Evolutionary conservation across 2,113 vertebrate species (phyloP).

Genomic region (Caretta caretta): DNA sequence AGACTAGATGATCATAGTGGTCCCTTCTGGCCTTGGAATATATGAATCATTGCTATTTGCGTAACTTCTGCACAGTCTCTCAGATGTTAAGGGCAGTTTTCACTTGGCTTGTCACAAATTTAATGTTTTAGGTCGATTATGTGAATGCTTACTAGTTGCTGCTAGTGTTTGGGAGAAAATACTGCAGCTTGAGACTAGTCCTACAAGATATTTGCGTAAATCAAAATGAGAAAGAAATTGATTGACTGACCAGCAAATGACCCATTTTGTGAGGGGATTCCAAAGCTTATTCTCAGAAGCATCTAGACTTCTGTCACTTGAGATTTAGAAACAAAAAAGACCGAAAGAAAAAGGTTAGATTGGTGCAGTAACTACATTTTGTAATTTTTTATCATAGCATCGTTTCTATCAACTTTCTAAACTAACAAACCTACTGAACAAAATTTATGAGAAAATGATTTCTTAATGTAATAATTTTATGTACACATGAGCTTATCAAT

Average conservation of each 20-base stretch:
- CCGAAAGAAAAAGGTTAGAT: not conserved
- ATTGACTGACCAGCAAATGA: not conserved
- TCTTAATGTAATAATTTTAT: not conserved
- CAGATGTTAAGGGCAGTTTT: not conserved
- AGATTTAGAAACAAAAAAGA: too few species aligned
- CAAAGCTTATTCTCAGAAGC: not conserved
- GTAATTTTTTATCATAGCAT: not conserved
- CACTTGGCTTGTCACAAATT: constrained; percentile 6
- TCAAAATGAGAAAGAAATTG: not conserved
- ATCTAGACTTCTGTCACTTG: not conserved
- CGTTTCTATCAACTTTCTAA: not conserved
- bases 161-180: not conserved
- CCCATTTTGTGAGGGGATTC: not conserved
- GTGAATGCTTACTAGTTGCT: not conserved
- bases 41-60: not conserved
- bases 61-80: not conserved
- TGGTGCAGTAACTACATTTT: not conserved
- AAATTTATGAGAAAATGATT: not conserved
- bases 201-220: not conserved
- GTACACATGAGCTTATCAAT: not conserved
- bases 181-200: not conserved
- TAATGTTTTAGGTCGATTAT: constrained; percentile 5
- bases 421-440: not conserved
- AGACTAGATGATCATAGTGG: too few species aligned
- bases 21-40: too few species aligned